These are phyloP conservation scores for Thrips palmi DNA, from an alignment of 1,140 invertebrate species.

Conservation along the genomic window DNA sequence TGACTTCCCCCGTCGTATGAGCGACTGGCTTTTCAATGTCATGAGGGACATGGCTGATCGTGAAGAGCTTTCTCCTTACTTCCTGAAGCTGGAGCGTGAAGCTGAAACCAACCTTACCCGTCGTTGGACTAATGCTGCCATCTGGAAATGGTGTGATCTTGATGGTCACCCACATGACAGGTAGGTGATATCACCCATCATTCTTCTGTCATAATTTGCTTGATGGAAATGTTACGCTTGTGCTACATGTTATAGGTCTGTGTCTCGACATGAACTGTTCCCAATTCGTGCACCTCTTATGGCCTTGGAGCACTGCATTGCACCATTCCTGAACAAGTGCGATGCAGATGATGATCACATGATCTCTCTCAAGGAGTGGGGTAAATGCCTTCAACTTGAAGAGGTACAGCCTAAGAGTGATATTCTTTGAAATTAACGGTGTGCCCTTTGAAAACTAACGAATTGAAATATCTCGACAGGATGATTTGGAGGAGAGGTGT, in stretches of 20 bases:
- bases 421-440: constrained; percentile 4
- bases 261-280: constrained; percentile 85
- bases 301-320: constrained; percentile 85
- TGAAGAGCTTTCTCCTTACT: constrained; percentile 66
- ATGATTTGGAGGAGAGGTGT: constrained; percentile 37
- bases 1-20: constrained; percentile 84
- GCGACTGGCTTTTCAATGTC: constrained; percentile 92
- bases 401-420: constrained; percentile 29
- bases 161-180: constrained; percentile 74
- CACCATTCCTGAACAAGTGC: constrained; percentile 81
- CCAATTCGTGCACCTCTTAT: constrained; percentile 82
- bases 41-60: constrained; percentile 86
- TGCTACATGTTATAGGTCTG: constrained; percentile 30
- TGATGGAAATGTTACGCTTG: constrained; percentile 1
- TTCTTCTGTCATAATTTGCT: constrained; percentile 5
- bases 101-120: constrained; percentile 67
- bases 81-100: constrained; percentile 68
- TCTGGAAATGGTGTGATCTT: constrained; percentile 95
- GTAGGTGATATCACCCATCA: too few relatives aligned
- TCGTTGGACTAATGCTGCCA: constrained; percentile 75
- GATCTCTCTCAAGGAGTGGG: constrained; percentile 82
- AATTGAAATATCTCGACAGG: constrained; percentile 19
- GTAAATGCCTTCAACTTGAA: constrained; percentile 69
- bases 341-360: constrained; percentile 73
- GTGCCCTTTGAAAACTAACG: constrained; percentile 1